Conservation (phyloP, 2,888 invertebrate species). For the Drosophila helvetica region DNA sequence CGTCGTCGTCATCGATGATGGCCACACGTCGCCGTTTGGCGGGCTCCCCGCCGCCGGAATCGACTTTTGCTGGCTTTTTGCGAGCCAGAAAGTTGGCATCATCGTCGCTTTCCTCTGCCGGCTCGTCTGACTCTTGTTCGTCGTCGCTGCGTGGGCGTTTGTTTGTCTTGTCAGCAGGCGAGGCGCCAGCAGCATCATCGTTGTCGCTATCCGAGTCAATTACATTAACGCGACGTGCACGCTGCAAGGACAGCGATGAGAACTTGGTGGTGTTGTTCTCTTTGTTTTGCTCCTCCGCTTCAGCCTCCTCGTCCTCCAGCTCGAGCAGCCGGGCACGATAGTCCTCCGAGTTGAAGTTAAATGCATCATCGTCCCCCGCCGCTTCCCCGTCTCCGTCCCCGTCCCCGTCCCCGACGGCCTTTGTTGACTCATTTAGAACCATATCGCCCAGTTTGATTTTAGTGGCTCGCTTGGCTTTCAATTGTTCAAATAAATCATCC, state of each 20-base stretch:
- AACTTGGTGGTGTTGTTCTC: slow-evolving; percentile 67
- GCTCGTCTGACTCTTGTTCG: slow-evolving; percentile 51
- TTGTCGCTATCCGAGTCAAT: slow-evolving; percentile 83
- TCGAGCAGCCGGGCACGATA: slow-evolving; percentile 82
- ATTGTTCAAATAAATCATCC: slow-evolving; percentile 75
- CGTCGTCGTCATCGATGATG: slow-evolving; percentile 82
- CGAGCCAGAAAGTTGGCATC: slow-evolving; percentile 79
- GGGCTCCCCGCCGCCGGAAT: slow-evolving; percentile 58
- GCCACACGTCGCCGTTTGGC: slow-evolving; percentile 82
- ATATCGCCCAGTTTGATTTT: slow-evolving; percentile 73
- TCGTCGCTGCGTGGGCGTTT: slow-evolving; percentile 74
- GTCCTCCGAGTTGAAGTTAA: slow-evolving; percentile 83
- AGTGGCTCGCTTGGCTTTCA: slow-evolving; percentile 74
- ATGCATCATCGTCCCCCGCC: slow-evolving; percentile 65
- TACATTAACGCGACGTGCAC: slow-evolving; percentile 81
- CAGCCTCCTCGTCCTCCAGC: slow-evolving; percentile 58
- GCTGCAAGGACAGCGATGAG: slow-evolving; percentile 56
- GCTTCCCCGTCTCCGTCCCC: slow-evolving; percentile 27
- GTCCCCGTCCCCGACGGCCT: slow-evolving; percentile 40
- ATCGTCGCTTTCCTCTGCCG: slow-evolving; percentile 66
- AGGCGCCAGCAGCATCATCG: slow-evolving; percentile 49
- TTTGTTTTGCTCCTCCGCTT: slow-evolving; percentile 46
- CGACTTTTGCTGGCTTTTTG: slow-evolving; percentile 68
- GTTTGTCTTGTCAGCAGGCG: slow-evolving; percentile 69
- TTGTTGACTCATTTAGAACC: slow-evolving; percentile 63